Evolutionary conservation across 1,140 invertebrate genomes (phyloP), one percentile per base, ranked within the genome.

Genomic region (Wasmannia auropunctata): DNA sequence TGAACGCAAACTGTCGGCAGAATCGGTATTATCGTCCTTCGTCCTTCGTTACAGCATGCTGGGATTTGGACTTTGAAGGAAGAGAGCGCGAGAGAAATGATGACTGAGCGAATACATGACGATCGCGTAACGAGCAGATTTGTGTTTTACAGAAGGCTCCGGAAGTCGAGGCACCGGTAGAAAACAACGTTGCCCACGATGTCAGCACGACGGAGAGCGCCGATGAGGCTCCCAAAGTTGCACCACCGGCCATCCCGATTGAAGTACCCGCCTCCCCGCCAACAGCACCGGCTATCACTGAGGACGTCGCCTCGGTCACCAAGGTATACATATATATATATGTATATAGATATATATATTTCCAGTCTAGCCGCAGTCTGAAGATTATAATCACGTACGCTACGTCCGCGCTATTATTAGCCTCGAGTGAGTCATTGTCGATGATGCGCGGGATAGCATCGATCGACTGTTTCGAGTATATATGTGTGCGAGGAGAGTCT

Each of bases 231-330:
- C 91, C 92, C 37, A 94, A 93, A 72, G 91, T 92, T 67, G 91
- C 93, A 88, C 90, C 93, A 34, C 91, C 93, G 70, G 89, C 92
- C 49, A 88, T 94, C n/a, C 92, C 91, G 7, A 87, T 87, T 31
- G 94, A 94, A 81, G 84, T 77, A 70, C 87, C 91, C 43, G 90
- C 87, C 34, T 70, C 92, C 43, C 88, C 90, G 22, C 91, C 91
- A 80, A 90, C 90, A 19, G 92, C 92, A 34, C 93, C 94, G 11
- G 94, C 93, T 65, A 95, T 95, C 85, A 95, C 94, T 62, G 94
- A 95, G 90, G 95, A 95, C 81, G 95, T 95, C 74, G 93, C 95
- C 69, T 95, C 95, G 16, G 94, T 95, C 11, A 94, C 93, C 76
- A 95, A 95, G 92, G 95, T 95, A 90, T 46, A 58, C 11, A 65